Evolutionary conservation across 1,140 invertebrate species (phyloP), one percentile per base, ranked within the genome.

Genomic region (Uloborus diversus): DNA sequence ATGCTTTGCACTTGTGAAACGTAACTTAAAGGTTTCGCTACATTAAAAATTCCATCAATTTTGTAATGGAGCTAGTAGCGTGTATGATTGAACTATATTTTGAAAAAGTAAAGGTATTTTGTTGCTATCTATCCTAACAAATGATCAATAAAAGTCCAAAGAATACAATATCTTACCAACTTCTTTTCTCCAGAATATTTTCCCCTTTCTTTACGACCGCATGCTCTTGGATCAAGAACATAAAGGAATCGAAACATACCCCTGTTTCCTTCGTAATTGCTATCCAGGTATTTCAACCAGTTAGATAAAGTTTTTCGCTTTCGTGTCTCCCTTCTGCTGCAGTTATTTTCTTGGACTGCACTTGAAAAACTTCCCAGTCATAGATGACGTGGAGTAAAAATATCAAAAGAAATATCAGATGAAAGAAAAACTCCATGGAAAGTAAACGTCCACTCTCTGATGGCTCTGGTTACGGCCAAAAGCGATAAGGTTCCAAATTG

Each of bases 401-500:
- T 59, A 27, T 17, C 57, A 28, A 71, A 23, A 59, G 53, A 71
- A 56, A 69, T 53, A 69, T 69, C n/a, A 35, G 53, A 57, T 28
- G 25, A 17, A 71, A 71, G 25, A 65, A 47, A 28, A 71, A 71
- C 33, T 37, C 32, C 32, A 4, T 11, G 27, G 11, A 73, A 73
- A 73, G 70, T 61, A 73, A 62, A 73, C 61, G 57, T 73, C 70
- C 53, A 47, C 37, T 49, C 35, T 49, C 11, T 28, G 56, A 73
- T 62, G 57, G 70, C 56, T 73, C 17, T 23, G 25, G 57, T 62
- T 62, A 62, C 70, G 57, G 27, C 13, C 37, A 30, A 25, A 73
- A 49, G 70, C 35, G 70, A 73, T 73, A 73, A 73, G 70, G 57
- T 73, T 59, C 70, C 37, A 73, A 73, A 73, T 73, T 73, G 70